Evolutionary conservation across 2,113 vertebrate species (phyloP).

Genomic region (Eptatretus burgeri): DNA sequence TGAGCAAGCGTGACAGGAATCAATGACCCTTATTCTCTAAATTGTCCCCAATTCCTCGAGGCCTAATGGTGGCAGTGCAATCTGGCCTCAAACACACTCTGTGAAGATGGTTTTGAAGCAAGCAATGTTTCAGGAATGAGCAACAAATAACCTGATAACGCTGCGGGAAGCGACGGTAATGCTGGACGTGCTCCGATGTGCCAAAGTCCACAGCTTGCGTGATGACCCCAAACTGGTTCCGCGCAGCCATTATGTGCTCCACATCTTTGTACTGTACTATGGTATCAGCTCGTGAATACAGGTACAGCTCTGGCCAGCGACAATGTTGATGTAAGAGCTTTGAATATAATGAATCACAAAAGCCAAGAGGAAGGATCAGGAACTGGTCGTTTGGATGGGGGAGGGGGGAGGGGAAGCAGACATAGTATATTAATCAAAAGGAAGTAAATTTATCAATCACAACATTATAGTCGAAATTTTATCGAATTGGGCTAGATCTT

Average conservation of each 20-base stretch:
- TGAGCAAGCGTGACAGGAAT: too few species aligned
- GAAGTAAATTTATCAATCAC: too few species aligned
- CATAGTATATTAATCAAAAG: too few species aligned
- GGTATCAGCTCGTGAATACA: conserved; percentile 43
- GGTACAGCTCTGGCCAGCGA: conserved; percentile 54
- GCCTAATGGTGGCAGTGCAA: too few species aligned
- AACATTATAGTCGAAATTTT: too few species aligned
- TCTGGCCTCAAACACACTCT: too few species aligned
- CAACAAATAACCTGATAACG: conserved; percentile 35
- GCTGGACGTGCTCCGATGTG: conserved; percentile 41
- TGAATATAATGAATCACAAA: conserved; percentile 55
- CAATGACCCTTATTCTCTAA: too few species aligned
- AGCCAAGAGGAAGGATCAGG: conserved; percentile 30
- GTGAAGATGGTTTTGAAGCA: too few species aligned
- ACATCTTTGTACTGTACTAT: conserved; percentile 35
- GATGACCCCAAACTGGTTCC: conserved; percentile 21
- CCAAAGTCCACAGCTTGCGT: conserved; percentile 42
- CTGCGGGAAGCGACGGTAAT: conserved; percentile 36
- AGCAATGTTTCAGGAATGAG: too few species aligned
- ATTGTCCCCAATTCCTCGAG: too few species aligned
- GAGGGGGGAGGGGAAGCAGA: neutral
- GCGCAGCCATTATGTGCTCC: conserved; percentile 22
- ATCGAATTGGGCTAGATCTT: too few species aligned
- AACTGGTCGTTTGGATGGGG: neutral
- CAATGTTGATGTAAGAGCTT: conserved; percentile 28